Evolutionary conservation across 2,797 vertebrate genomes (phyloP).

Genomic region (Octomys mimax): DNA sequence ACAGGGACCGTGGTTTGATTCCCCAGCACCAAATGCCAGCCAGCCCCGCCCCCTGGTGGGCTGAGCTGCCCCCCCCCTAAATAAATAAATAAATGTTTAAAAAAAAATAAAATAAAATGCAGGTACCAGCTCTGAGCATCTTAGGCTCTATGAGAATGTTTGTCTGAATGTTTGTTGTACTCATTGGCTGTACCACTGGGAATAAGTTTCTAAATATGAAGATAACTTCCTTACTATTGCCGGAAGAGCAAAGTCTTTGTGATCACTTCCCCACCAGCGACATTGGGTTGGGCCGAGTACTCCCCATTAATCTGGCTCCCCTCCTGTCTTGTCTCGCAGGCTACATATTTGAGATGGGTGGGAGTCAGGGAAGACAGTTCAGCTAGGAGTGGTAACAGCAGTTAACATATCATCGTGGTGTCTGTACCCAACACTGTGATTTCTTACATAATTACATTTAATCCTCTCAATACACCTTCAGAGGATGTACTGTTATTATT

Average conservation of each 20-base stretch:
- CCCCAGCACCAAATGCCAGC: too few species aligned
- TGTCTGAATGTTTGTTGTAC: background rate
- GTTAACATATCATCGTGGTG: background rate
- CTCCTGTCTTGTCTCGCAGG: background rate
- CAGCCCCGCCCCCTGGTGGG: too few species aligned
- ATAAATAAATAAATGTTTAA: background rate
- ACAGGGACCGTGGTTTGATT: too few species aligned
- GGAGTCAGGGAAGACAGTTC: background rate
- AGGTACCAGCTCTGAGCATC: background rate
- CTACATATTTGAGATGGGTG: background rate
- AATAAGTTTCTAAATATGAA: background rate
- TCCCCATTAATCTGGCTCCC: background rate
- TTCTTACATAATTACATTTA: background rate
- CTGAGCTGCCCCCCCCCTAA: too few species aligned
- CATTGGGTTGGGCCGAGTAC: background rate
- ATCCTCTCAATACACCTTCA: too few species aligned
- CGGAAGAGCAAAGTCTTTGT: background rate
- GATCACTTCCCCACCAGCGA: background rate
- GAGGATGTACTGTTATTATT: background rate
- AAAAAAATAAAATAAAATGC: slow-evolving; percentile 29
- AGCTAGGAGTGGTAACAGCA: background rate
- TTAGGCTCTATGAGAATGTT: background rate
- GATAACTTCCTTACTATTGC: background rate
- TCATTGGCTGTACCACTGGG: background rate
- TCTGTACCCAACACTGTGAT: background rate